Base-by-base conservation (phyloP, 2,888 invertebrate genomes). In the Caenorhabditis sp. region DNA sequence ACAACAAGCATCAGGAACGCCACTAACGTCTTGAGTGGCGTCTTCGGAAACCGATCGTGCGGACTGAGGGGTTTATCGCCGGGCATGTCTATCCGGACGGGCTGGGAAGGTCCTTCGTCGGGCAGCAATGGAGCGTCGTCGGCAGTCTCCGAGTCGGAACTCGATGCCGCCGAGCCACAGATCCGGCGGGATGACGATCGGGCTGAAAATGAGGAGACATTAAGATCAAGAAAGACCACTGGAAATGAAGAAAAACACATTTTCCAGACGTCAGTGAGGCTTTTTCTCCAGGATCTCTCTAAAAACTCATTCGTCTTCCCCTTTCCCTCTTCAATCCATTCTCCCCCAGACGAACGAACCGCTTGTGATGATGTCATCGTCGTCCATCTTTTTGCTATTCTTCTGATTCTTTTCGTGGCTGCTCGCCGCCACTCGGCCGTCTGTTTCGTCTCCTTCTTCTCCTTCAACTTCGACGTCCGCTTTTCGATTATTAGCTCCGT, bases 1-100 rank as follows among this genome's bases (percentile, higher is more conserved):
- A 87, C 76, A 13, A 90, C 76, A n/a, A 91, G 79, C 79, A 91
- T 68, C n/a, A 85, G 32, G 13, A 85, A 61, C 18, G 90, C 86
- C 5, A 89, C 87, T 47, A 87, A 26, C 18, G 89, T 80, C 70
- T 88, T 88, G 22, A 72, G 62, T 11, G 84, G 70, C 50, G 87
- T 87, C 53, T 87, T 87, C 20, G 90, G 90, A 51, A 88, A 87
- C 58, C 86, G 74, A 58, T 86, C 86, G 50, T 87, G 86, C 0
- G 82, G 85, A 47, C 82, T 79, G 20, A 79, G 79, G 6, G 85
- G 84, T 67, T 86, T 85, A 28, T 86, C 88, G 9, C 70, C 85
- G 15, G 83, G 84, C 68, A 81, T 82, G 35, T 88, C 87, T 26
- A 87, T 67, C 9, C 87, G 68, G 13, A 86, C 79, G 50, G 78